Evolutionary conservation across 2,797 vertebrate species (phyloP).

Genomic region (Amazonetta brasiliensis): DNA sequence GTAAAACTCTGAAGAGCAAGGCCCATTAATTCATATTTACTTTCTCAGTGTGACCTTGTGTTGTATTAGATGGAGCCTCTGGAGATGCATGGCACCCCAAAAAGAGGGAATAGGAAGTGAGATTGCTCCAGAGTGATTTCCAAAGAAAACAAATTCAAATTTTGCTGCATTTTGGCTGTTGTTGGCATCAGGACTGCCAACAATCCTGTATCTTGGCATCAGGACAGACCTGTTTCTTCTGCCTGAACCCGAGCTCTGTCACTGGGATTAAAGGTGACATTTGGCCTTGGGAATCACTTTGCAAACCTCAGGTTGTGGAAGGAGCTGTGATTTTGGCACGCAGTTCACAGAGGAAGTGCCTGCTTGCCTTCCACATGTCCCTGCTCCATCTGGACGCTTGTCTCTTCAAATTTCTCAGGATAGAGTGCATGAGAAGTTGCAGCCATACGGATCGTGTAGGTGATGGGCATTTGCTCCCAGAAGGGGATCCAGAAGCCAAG

Average conservation of each 20-base stretch:
- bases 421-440: neutral
- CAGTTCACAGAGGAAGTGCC: neutral
- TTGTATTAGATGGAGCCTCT: neutral
- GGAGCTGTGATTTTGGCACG: neutral
- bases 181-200: neutral
- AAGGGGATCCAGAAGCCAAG: neutral
- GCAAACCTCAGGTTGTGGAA: neutral
- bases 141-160: neutral
- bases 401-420: neutral
- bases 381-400: neutral
- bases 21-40: neutral
- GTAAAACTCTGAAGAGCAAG: neutral
- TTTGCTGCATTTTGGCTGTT: neutral
- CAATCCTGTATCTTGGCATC: neutral
- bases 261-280: fast-evolving
- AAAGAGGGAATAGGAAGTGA: neutral
- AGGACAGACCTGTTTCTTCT: fast-evolving
- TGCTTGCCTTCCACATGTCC: neutral
- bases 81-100: neutral
- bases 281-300: neutral
- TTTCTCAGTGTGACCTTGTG: neutral
- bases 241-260: fast-evolving
- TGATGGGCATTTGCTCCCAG: neutral
- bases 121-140: neutral
- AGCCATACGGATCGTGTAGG: fast-evolving